Evolutionary conservation across 2,888 invertebrate genomes (phyloP), one percentile per base, ranked within the genome.

Genomic region (Patella depressa): DNA sequence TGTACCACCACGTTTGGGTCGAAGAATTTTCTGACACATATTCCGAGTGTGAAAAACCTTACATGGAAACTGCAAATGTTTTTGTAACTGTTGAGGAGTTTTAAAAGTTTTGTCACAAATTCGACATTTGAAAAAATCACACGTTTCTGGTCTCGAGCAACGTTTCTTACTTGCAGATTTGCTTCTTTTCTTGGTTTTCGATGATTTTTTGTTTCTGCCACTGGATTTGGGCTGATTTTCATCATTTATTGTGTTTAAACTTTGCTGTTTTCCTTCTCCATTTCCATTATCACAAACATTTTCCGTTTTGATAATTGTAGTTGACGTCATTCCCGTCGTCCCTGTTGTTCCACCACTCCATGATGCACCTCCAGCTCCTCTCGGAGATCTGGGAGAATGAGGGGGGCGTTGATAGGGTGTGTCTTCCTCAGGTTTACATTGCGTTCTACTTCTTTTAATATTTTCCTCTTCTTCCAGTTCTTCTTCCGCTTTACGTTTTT

Each of bases 21-120:
- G 74, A 19, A 79, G 71, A 71, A 79, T 74, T 59, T 79, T 79
- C 34, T 79, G 79, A 73, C 75, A 72, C 53, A 74, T 54, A 34
- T 77, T 79, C 15, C 79, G 24, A 5, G 79, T 79, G 19, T 77
- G 70, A 53, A 77, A 77, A n/a, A 79, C 59, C 24, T 75, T 77
- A 53, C 79, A 79, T 15, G 79, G 79, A n/a, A 77, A 45, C 53
- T 75, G 74, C 9, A 72, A 77, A 72, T 79, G 79, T n/a, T 75
- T 79, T 29, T 72, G 72, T n/a, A 77, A 54, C 1, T 45, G 70
- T 73, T 75, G 73, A 1, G 59, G 17, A 2, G 79, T 72, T 53
- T 77, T 74, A 53, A 77, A 79, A 3, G 74, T 69, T 53, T 73
- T 74, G 9, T 77, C 74, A 70, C 79, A 79, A n/a, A 73, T 73